Percentiles rank a stretch among this genome's conserved stretches.
Evolutionary conservation across 2,888 invertebrate genomes (phyloP).

Genomic region (Campoletis raptor): DNA sequence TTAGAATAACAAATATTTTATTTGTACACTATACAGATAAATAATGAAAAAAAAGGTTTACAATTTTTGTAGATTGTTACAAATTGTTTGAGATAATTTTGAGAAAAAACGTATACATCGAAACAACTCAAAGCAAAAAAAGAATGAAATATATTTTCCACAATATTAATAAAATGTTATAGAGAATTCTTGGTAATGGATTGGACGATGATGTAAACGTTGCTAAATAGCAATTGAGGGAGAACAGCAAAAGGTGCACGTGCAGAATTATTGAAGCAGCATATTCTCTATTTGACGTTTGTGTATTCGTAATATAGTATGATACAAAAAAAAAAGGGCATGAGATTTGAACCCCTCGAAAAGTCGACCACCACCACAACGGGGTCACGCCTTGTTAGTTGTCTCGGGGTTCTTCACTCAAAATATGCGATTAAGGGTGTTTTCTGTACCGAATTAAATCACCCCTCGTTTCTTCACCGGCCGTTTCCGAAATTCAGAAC

Average conservation of each 20-base stretch:
- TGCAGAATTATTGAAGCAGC: constrained; percentile 38
- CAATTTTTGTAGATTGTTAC: background rate
- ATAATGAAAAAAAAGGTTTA: background rate
- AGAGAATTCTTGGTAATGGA: constrained; percentile 24
- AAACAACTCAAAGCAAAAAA: background rate
- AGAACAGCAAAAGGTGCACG: constrained; percentile 46
- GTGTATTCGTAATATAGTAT: constrained; percentile 29
- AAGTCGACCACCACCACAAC: constrained; percentile 56
- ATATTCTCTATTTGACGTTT: constrained; percentile 48
- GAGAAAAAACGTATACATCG: background rate
- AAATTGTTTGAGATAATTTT: background rate
- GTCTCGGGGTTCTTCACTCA: constrained; percentile 25
- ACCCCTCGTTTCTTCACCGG: background rate
- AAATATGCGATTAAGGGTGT: constrained; percentile 28
- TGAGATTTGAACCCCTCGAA: constrained; percentile 54
- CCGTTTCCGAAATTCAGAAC: background rate
- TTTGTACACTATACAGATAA: background rate
- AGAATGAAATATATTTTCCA: background rate
- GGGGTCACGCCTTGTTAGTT: constrained; percentile 65
- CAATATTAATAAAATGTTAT: constrained; percentile 12
- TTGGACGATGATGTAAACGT: constrained; percentile 55
- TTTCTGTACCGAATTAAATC: background rate
- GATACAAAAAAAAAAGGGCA: constrained; percentile 28
- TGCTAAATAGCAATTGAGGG: constrained; percentile 52
- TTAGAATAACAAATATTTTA: background rate